Base-by-base conservation (phyloP, 2,113 vertebrate genomes). In the Beaufortia kweichowensis region DNA sequence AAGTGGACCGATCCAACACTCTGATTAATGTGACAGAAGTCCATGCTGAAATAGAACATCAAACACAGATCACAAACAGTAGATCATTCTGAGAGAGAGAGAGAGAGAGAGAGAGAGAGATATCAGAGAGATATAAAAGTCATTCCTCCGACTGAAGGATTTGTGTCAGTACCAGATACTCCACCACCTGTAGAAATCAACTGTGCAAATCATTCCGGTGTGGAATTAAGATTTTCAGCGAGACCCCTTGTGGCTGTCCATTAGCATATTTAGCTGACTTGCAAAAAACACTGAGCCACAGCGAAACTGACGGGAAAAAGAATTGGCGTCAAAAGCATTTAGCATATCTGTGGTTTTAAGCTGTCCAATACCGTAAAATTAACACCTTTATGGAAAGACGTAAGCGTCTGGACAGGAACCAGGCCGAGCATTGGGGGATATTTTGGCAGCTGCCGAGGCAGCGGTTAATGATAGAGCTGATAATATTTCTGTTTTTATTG, bases 11-110 rank as follows among this genome's bases (percentile, higher is more conserved):
- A 83, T 69, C 82, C 78, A 81, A 74, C 48, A 65, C 56, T 57
- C 81, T 92, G 92, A 92, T 92, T 91, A 89, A 93, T 92, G 91
- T 87, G 87, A 89, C 88, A 87, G 83, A 85, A 89, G 90, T 84
- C 84, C 39, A 83, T 24, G 78, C 85, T 1, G 74, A 90, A 91
- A 92, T 91, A 90, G 87, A 88, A 88, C 88, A 90, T 90, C 86
- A 88, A 88, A 88, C 73, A 67, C n/a, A 82, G 80, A 28, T 67
- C 80, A 76, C 83, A 85, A 85, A 85, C 82, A 55, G 82, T 86
- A 84, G 85, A 87, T 83, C 83, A 83, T 77, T 76, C 39, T 60
- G 8, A 62, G 53, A 73, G 12, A 33, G 33, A 41, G 35, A 46
- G 3, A 17, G 14, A 26, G 65, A 39, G 46, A 14, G 59, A 5